Evolutionary conservation across 2,888 invertebrate genomes (phyloP).

Genomic region (Lepidonotus clava): DNA sequence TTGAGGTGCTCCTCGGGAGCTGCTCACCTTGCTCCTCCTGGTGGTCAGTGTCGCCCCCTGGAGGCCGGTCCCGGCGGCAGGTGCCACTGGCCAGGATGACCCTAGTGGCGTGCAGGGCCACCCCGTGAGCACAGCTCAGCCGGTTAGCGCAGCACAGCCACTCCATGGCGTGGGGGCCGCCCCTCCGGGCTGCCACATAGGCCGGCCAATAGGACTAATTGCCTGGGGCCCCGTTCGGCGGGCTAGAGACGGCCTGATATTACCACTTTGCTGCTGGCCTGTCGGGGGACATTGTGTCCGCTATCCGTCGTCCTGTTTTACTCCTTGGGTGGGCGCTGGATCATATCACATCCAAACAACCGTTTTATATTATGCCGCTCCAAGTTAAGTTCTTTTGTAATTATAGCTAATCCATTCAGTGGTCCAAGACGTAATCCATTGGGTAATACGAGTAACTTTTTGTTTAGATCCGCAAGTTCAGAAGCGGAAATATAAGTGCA

Average conservation of each 20-base stretch:
- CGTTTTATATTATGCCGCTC: too few relatives aligned
- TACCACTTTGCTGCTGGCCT: too few relatives aligned
- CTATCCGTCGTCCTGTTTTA: too few relatives aligned
- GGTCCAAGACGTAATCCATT: neutral
- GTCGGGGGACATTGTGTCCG: too few relatives aligned
- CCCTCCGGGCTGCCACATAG: neutral
- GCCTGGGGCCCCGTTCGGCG: too few relatives aligned
- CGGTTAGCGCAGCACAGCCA: slow-evolving; percentile 39
- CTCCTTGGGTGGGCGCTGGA: too few relatives aligned
- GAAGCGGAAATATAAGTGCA: neutral
- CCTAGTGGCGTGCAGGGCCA: slow-evolving; percentile 25
- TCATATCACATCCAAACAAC: too few relatives aligned
- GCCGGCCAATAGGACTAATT: too few relatives aligned
- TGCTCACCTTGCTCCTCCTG: neutral
- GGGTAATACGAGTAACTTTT: neutral
- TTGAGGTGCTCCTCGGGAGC: too few relatives aligned
- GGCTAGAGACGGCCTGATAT: too few relatives aligned
- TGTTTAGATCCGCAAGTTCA: neutral
- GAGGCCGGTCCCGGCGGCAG: neutral
- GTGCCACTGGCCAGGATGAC: slow-evolving; percentile 31
- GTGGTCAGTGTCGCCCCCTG: neutral
- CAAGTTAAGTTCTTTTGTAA: too few relatives aligned
- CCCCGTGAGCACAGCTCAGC: slow-evolving; percentile 29
- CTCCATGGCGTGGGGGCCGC: neutral
- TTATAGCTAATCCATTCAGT: too few relatives aligned